Conservation (phyloP, 2,888 invertebrate species). For the Agrotis clavis region DNA sequence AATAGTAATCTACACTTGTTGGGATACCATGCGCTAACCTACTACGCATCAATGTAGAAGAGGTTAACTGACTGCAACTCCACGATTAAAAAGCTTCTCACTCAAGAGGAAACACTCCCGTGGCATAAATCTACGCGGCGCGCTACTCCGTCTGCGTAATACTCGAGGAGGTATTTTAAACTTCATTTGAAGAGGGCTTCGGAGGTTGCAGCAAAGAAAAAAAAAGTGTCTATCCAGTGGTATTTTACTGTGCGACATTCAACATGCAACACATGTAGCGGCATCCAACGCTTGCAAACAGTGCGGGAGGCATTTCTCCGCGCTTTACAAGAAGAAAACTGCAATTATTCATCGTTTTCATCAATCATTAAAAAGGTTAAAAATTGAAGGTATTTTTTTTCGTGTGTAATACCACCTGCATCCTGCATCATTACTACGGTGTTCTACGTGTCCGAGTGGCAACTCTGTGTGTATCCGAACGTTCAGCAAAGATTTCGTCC, state of each 20-base stretch:
- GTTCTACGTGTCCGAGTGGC: not conserved
- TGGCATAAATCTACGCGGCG: too few relatives aligned
- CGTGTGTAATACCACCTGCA: not conserved
- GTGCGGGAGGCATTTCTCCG: not conserved
- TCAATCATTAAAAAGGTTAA: not conserved
- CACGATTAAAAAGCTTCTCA: too few relatives aligned
- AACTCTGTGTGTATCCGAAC: not conserved
- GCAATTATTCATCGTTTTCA: not conserved
- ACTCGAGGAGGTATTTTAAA: not conserved
- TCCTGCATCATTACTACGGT: not conserved
- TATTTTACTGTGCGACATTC: not conserved
- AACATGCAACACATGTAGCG: not conserved
- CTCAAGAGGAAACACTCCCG: too few relatives aligned
- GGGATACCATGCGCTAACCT: too few relatives aligned
- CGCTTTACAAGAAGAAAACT: conserved; percentile 1
- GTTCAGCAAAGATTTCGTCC: not conserved
- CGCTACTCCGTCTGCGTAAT: too few relatives aligned
- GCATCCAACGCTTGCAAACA: not conserved
- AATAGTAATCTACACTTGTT: too few relatives aligned
- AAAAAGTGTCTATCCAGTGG: not conserved
- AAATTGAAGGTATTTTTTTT: too few relatives aligned
- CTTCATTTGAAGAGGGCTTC: conserved; percentile 1
- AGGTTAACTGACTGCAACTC: too few relatives aligned
- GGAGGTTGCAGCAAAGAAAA: conserved; percentile 1
- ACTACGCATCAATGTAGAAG: too few relatives aligned